Conservation (phyloP, 2,888 invertebrate genomes). For the Piscicola geometra region DNA sequence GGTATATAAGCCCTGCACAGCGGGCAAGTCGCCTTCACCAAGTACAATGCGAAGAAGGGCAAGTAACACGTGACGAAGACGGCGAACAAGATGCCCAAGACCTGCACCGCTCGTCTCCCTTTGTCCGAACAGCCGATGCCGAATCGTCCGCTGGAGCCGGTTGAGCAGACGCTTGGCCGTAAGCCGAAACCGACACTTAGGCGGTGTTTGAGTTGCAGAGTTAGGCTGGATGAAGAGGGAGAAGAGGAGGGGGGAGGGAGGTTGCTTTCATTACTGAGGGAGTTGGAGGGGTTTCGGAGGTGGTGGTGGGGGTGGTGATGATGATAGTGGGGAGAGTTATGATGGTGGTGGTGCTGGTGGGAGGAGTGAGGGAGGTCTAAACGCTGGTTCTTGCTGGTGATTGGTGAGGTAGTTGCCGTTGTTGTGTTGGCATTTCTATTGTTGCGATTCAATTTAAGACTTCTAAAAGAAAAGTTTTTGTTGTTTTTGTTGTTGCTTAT, state of each 20-base stretch:
- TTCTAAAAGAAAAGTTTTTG: too few species aligned
- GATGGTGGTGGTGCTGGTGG: too few species aligned
- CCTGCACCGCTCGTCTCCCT: conserved; percentile 35
- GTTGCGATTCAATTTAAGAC: too few species aligned
- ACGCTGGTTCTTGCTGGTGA: too few species aligned
- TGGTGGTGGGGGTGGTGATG: too few species aligned
- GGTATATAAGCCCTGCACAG: conserved; percentile 42
- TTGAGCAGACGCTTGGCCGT: conserved; percentile 27
- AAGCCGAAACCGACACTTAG: conserved; percentile 22
- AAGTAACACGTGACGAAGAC: conserved; percentile 46
- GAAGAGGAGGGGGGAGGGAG: background rate
- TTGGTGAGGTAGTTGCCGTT: too few species aligned
- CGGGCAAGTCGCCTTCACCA: conserved; percentile 42
- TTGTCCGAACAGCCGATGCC: conserved; percentile 27
- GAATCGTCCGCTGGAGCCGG: conserved; percentile 14
- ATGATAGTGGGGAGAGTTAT: too few species aligned
- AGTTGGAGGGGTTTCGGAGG: too few species aligned
- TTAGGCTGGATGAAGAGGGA: background rate
- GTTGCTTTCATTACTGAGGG: background rate
- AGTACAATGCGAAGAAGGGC: conserved; percentile 46
- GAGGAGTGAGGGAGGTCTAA: too few species aligned
- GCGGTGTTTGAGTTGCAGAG: background rate
- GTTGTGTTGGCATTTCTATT: too few species aligned
- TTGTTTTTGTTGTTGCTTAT: too few species aligned
- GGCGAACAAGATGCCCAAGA: conserved; percentile 46